Evolutionary conservation across 2,888 invertebrate genomes (phyloP), one percentile per base, ranked within the genome.

Genomic region (Plagiodera versicolora): DNA sequence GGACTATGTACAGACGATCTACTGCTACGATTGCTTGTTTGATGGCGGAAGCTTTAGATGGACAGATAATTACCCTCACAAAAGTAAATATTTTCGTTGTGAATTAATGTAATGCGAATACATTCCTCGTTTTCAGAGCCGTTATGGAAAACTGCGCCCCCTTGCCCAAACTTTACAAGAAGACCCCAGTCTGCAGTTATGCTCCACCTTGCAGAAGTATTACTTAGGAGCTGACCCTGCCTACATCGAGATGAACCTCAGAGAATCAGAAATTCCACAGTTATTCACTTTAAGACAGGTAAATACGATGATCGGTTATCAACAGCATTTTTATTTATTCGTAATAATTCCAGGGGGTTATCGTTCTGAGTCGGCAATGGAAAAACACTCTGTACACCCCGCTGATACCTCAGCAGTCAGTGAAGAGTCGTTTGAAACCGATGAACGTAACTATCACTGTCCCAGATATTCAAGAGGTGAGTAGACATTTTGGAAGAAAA

Each of bases 351-450:
- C 76, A 92, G 90, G 97, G 97, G 24, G 91, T 98, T n/a, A 92
- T 98, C 76, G 97, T 97, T 20, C 83, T 98, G 56, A 95, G 95
- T 74, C 87, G 97, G 0, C 97, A 98, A 77, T 98, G 97, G 98
- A 97, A 97, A 81, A 96, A 95, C 79, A 91, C 94, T 2, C 82
- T 98, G 17, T 96, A 97, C 78, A 96, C 96, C 68, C 97, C 98
- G 0, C 83, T 95, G 65, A 82, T 97, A 44, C 85, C 95, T 56
- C 75, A 79, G 65, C 93, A 94, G 77, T 94, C 92, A 78, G 92
- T 94, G 76, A 92, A 93, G 83, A 89, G 89, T 61, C 91, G 92
- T 76, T 85, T 90, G 71, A 89, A 90, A 72, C 92, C 92, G 1
- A 85, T 94, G 65, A 95, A 94, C 75, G 94, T 95, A 1, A 92